These are phyloP conservation scores for Lamellibrachia satsuma DNA, from an alignment of 2,888 invertebrate species.

Conservation along the genomic window DNA sequence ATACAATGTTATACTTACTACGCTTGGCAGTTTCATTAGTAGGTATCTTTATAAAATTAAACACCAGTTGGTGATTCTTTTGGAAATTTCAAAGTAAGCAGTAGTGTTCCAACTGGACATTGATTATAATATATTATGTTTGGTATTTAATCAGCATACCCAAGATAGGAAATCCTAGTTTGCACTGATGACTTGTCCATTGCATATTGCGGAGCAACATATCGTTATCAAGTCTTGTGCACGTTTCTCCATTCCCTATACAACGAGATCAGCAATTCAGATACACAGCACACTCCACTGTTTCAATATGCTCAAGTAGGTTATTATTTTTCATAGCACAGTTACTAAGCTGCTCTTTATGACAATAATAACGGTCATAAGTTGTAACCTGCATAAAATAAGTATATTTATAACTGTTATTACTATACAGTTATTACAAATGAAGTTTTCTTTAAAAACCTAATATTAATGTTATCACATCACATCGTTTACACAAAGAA, in stretches of 20 bases:
- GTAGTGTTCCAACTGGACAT: not conserved
- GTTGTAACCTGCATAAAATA: not conserved
- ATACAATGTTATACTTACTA: too few relatives aligned
- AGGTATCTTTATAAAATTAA: conserved; percentile 18
- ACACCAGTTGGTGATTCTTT: not conserved
- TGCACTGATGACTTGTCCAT: conserved; percentile 33
- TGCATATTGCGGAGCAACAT: conserved; percentile 29
- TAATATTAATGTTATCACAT: too few relatives aligned
- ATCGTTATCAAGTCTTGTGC: conserved; percentile 3
- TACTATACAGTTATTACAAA: too few relatives aligned
- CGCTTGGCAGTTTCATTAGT: not conserved
- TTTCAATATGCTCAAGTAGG: not conserved
- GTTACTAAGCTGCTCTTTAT: too few relatives aligned
- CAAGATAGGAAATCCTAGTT: conserved; percentile 28
- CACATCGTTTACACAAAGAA: too few relatives aligned
- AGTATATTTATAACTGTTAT: too few relatives aligned
- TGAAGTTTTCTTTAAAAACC: too few relatives aligned
- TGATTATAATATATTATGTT: conserved; percentile 36
- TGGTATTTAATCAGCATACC: conserved; percentile 33
- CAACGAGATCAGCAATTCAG: not conserved
- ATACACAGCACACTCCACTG: not conserved
- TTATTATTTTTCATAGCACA: not conserved
- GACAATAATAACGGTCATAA: not conserved
- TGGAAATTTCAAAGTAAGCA: not conserved
- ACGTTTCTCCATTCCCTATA: conserved; percentile 27